Conservation (phyloP, 2,888 invertebrate species). For the Hypercompe scribonia region DNA sequence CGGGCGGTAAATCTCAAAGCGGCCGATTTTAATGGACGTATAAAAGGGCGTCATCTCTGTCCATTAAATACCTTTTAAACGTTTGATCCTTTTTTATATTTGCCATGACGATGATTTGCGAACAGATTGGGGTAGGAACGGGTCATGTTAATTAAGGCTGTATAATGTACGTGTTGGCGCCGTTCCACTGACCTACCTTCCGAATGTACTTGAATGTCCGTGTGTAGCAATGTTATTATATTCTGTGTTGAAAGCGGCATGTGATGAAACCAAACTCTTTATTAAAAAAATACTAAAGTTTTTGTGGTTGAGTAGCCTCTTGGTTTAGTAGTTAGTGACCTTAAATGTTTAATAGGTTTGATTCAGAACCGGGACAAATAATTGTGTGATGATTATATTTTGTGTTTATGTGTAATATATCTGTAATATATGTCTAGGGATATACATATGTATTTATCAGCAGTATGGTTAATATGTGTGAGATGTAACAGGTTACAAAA, state of each 20-base stretch:
- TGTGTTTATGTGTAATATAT: background rate
- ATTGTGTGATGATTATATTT: background rate
- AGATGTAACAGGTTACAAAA: too few species aligned
- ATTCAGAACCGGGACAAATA: background rate
- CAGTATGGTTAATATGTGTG: too few species aligned
- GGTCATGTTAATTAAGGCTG: slow-evolving; percentile 76
- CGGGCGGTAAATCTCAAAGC: slow-evolving; percentile 81
- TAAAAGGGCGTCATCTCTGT: slow-evolving; percentile 84
- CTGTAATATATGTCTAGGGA: too few species aligned
- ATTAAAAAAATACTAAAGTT: background rate
- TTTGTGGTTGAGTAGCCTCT: background rate
- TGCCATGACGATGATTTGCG: slow-evolving; percentile 78
- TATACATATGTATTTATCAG: background rate
- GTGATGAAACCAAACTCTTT: background rate
- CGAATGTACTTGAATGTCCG: slow-evolving; percentile 17
- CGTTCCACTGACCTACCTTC: slow-evolving; percentile 46
- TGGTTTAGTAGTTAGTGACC: too few species aligned
- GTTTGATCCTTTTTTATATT: slow-evolving; percentile 86
- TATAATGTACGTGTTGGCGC: slow-evolving; percentile 50
- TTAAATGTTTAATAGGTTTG: too few species aligned
- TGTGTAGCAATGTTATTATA: slow-evolving; percentile 22
- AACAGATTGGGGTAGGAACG: slow-evolving; percentile 70
- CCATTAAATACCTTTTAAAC: slow-evolving; percentile 86
- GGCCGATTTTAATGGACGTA: slow-evolving; percentile 82
- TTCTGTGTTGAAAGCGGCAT: slow-evolving; percentile 13